These are phyloP conservation scores for Luperina testacea DNA, from an alignment of 2,888 invertebrate genomes.

Conservation along the genomic window DNA sequence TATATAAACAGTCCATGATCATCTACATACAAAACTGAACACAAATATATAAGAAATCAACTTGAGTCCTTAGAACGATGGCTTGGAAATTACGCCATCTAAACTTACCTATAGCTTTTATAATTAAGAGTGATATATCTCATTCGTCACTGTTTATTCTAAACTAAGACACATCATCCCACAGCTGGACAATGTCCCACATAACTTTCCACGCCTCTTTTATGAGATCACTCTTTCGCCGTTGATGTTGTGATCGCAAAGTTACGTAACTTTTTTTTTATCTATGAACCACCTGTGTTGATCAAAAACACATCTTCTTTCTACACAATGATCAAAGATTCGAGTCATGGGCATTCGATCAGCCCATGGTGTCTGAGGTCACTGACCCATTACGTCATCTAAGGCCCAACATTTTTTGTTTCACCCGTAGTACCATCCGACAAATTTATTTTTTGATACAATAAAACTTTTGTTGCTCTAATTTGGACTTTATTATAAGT, in stretches of 20 bases:
- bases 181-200: not conserved
- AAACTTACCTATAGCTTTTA: not conserved
- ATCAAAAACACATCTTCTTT: constrained; percentile 64
- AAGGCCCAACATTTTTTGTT: constrained; percentile 79
- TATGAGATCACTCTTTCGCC: constrained; percentile 8
- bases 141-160: not conserved
- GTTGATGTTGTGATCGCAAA: not conserved
- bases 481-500: constrained; percentile 43
- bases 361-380: constrained; percentile 77
- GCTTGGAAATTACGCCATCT: not conserved
- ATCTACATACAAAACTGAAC: not conserved
- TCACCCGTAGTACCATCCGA: constrained; percentile 62
- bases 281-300: constrained; percentile 66
- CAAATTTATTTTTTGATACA: constrained; percentile 68
- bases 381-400: constrained; percentile 84
- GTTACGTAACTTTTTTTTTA: constrained; percentile 35
- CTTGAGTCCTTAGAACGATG: not conserved
- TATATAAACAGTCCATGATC: not conserved
- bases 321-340: constrained; percentile 72
- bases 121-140: not conserved
- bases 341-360: constrained; percentile 78
- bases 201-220: constrained; percentile 3
- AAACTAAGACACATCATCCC: not conserved
- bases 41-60: not conserved
- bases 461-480: constrained; percentile 50